These are phyloP conservation scores for Halictus quadricinctus DNA, from an alignment of 2,888 invertebrate species.

Conservation along the genomic window DNA sequence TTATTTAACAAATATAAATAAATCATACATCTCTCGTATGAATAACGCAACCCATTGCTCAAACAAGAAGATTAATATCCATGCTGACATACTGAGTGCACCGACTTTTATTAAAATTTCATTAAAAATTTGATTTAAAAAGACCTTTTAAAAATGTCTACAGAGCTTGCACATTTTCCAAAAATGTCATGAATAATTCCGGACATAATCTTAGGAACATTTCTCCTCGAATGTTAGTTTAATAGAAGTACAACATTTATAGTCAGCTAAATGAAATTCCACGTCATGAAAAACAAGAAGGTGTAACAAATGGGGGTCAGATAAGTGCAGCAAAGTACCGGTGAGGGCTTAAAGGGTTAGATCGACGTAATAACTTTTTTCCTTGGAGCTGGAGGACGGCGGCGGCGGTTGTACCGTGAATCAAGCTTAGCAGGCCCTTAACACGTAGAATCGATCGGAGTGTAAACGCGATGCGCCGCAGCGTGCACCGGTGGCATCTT, in stretches of 20 bases:
- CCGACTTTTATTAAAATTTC: too few species aligned
- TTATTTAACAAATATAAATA: too few species aligned
- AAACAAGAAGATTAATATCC: background rate
- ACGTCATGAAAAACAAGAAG: background rate
- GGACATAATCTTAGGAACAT: background rate
- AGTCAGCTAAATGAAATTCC: background rate
- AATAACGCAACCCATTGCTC: too few species aligned
- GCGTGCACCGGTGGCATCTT: background rate
- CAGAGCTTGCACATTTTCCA: too few species aligned
- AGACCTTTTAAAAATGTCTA: background rate
- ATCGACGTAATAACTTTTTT: background rate
- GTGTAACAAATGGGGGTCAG: background rate
- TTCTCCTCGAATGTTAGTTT: background rate
- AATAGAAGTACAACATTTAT: background rate
- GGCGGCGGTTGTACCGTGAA: background rate
- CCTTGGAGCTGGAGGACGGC: background rate
- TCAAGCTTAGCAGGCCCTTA: conserved; percentile 20
- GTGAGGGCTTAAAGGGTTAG: background rate
- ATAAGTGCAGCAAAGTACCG: background rate
- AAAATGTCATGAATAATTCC: background rate
- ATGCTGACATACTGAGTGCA: background rate
- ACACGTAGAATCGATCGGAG: conserved; percentile 27
- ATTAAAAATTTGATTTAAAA: too few species aligned
- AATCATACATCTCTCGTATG: too few species aligned
- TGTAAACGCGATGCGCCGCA: conserved; percentile 37